Evolutionary conservation across 2,113 vertebrate species (phyloP), one percentile per base, ranked within the genome.

Genomic region (Xerus inauris): DNA sequence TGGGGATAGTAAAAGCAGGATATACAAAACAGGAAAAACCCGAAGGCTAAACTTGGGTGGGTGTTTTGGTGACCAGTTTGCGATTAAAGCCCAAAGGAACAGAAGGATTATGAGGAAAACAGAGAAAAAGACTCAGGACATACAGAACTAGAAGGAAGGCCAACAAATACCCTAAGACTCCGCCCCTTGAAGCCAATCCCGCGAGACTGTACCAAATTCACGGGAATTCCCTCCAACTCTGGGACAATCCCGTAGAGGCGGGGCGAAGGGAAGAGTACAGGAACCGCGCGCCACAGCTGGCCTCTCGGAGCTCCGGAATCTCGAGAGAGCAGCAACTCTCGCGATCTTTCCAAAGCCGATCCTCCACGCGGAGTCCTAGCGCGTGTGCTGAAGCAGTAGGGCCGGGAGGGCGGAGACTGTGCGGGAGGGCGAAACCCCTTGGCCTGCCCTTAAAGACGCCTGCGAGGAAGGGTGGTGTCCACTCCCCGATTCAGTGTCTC

Each of bases 401-500:
- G 42, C 64, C 12, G 64, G 67, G 86, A 89, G 88, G 96, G 92
- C 35, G 69, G 90, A 73, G 91, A 45, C 62, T 32, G n/a, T 12
- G 40, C 32, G 51, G 84, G 47, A 47, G 49, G 71, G 45, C 79
- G 73, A 67, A 73, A 7, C 28, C 38, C 75, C 62, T 71, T 51
- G 75, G 65, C 71, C 82, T 42, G 75, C 28, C 7, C 26, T 57
- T 97, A 96, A 97, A 92, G 96, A 95, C 97, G 83, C 94, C 96
- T 84, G 45, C 67, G 82, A 82, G 92, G 96, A 90, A 95, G 94
- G 73, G 97, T 81, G 69, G 95, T 73, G 65, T 57, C 42, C 38
- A 35, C 95, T 89, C 40, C 47, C 76, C 38, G 0, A 32, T 95
- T 76, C 71, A 4, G 30, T 73, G 96, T 87, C 97, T 51, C 14